Evolutionary conservation across 2,888 invertebrate species (phyloP).

Genomic region (Chymomyza caudatula): DNA sequence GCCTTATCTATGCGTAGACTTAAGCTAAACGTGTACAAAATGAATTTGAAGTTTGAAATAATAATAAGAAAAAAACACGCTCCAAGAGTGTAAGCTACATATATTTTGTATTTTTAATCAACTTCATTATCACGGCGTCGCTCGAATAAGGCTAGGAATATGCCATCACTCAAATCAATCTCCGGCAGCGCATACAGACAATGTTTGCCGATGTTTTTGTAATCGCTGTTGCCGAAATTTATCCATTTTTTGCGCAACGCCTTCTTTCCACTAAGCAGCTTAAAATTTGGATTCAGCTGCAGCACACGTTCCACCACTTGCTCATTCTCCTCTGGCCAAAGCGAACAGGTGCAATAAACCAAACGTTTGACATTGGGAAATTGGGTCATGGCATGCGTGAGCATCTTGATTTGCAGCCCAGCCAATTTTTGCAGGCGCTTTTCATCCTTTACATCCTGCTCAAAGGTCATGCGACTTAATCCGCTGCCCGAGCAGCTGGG

Average conservation of each 20-base stretch:
- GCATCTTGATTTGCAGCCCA: slow-evolving; percentile 89
- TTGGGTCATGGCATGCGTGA: slow-evolving; percentile 89
- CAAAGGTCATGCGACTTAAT: slow-evolving; percentile 80
- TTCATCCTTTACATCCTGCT: slow-evolving; percentile 79
- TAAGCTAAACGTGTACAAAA: slow-evolving; percentile 14
- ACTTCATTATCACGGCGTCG: slow-evolving; percentile 65
- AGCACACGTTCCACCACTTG: slow-evolving; percentile 81
- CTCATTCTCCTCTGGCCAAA: slow-evolving; percentile 95
- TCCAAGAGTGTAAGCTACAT: not conserved
- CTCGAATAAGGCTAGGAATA: slow-evolving; percentile 95
- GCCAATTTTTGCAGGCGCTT: slow-evolving; percentile 83
- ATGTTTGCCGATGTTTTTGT: slow-evolving; percentile 83
- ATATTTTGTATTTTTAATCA: slow-evolving; percentile 8
- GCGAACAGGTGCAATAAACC: slow-evolving; percentile 97
- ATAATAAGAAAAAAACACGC: slow-evolving; percentile 31
- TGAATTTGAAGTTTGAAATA: slow-evolving; percentile 34
- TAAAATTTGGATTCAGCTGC: slow-evolving; percentile 79
- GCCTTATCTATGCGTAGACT: not conserved
- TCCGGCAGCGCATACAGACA: slow-evolving; percentile 89
- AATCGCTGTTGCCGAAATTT: slow-evolving; percentile 83
- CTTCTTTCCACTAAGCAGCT: slow-evolving; percentile 82
- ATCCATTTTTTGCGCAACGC: slow-evolving; percentile 83
- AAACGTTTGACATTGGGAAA: slow-evolving; percentile 92
- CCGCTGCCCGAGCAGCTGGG: slow-evolving; percentile 98
- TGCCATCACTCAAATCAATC: slow-evolving; percentile 91